phyloP scores from a whole-genome alignment of 2,797 vertebrate genomes.

The Melanotaenia pygmaea region DNA sequence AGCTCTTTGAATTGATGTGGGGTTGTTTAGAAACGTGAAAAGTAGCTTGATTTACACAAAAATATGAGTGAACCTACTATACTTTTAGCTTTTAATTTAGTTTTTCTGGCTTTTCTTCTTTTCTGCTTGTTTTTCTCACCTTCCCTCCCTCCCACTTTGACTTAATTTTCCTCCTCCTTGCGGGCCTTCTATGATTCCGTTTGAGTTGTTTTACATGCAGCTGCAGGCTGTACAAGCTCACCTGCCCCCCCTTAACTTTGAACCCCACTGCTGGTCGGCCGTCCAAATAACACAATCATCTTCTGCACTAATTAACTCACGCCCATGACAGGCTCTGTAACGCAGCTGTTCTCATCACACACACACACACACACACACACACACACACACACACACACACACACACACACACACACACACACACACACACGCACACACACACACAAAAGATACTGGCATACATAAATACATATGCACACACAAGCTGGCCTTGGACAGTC shows the following conservation, averaged over 20 bases:
- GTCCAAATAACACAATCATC: conserved; percentile 82
- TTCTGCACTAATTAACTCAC: conserved; percentile 88
- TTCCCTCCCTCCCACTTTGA: conserved; percentile 16
- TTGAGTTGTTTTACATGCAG: conserved; percentile 77
- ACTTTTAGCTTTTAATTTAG: conserved; percentile 13
- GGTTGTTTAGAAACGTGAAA: neutral
- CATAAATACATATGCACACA: conserved; percentile 31
- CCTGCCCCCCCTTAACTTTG: conserved; percentile 81
- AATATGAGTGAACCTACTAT: conserved; percentile 2
- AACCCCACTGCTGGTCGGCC: conserved; percentile 74
- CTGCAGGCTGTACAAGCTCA: conserved; percentile 80
- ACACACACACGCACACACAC: conserved; percentile 38
- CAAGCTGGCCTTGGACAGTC: conserved; percentile 49
- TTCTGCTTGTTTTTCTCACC: conserved; percentile 46
- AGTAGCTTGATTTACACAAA: conserved; percentile 5
- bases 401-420: conserved; percentile 10
- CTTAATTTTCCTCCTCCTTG: conserved; percentile 34
- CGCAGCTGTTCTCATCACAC: conserved; percentile 83
- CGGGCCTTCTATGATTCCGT: conserved; percentile 71
- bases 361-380: too few species aligned
- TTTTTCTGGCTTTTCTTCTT: conserved; percentile 14
- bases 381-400: conserved; percentile 29
- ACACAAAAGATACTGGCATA: conserved; percentile 1
- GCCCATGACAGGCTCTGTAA: conserved; percentile 72
- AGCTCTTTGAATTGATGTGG: neutral